phyloP scores from a whole-genome alignment of 2,113 vertebrate species.

The Pluvianellus socialis region DNA sequence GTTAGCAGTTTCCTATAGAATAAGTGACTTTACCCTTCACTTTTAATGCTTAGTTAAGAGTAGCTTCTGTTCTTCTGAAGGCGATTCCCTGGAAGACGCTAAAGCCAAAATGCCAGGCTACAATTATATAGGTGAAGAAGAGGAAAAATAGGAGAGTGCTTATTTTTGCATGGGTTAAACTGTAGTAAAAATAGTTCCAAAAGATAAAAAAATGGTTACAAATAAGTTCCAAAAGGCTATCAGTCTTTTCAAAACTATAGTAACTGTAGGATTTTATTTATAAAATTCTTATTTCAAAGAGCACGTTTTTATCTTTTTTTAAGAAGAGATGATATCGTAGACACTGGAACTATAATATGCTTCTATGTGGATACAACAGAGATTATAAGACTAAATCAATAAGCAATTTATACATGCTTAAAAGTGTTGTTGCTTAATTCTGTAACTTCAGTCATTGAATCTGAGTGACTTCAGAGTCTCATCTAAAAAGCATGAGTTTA shows the following conservation, averaged over 20 bases:
- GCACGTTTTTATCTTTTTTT: neutral
- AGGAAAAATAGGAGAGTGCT: neutral
- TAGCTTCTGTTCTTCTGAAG: neutral
- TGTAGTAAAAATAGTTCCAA: neutral
- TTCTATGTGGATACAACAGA: neutral
- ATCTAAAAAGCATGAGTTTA: neutral
- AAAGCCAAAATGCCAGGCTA: neutral
- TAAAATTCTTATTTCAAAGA: neutral
- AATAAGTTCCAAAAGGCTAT: neutral
- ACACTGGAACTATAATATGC: neutral
- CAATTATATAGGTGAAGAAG: neutral
- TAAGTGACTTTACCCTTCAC: neutral
- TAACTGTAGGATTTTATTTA: neutral
- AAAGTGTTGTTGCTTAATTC: neutral
- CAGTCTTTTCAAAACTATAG: neutral
- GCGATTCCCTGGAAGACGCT: neutral
- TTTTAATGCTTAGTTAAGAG: neutral
- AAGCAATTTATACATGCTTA: neutral
- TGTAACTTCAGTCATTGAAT: neutral
- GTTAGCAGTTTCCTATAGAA: neutral
- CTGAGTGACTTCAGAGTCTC: neutral
- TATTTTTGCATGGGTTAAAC: neutral
- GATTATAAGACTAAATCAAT: neutral
- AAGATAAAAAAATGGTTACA: too few species aligned
- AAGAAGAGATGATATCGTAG: neutral